A percentile compares a stretch with the other conserved stretches of the same genome.
These are phyloP conservation scores for Lampris megalopsis DNA, from an alignment of 2,113 vertebrate species.

Conservation along the genomic window DNA sequence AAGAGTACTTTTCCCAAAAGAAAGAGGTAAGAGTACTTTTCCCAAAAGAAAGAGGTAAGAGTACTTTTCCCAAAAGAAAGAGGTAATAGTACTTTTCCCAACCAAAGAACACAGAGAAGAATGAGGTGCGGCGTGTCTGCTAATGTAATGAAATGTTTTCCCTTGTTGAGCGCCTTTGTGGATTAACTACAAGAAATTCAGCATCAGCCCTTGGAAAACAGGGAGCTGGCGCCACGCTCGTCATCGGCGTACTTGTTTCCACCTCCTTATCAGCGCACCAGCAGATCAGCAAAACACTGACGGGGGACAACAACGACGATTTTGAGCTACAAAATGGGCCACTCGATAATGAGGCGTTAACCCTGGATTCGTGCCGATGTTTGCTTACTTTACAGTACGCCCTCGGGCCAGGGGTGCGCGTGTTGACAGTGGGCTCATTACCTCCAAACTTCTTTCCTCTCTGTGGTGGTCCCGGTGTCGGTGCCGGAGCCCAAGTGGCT, in stretches of 20 bases:
- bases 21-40: too few species aligned
- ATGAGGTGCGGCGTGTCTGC: background rate
- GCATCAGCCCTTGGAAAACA: background rate
- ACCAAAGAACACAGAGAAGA: too few species aligned
- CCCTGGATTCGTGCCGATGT: constrained; percentile 2
- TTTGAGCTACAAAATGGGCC: background rate
- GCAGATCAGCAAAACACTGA: constrained; percentile 7
- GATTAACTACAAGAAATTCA: constrained; percentile 33
- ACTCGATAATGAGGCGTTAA: background rate
- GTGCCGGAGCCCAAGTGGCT: constrained; percentile 39
- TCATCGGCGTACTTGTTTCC: background rate
- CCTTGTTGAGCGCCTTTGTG: constrained; percentile 41
- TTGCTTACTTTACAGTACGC: background rate
- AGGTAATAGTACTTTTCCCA: too few species aligned
- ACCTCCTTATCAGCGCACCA: background rate
- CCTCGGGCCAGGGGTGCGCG: background rate
- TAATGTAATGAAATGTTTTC: constrained; percentile 47
- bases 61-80: too few species aligned
- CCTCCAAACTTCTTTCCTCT: constrained; percentile 52
- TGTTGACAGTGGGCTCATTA: constrained; percentile 27
- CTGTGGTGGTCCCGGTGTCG: constrained; percentile 3
- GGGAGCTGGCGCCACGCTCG: background rate
- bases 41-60: too few species aligned
- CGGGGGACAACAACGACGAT: background rate
- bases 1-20: too few species aligned